Evolutionary conservation across 1,140 invertebrate genomes (phyloP).

Genomic region (Achroia grisella): DNA sequence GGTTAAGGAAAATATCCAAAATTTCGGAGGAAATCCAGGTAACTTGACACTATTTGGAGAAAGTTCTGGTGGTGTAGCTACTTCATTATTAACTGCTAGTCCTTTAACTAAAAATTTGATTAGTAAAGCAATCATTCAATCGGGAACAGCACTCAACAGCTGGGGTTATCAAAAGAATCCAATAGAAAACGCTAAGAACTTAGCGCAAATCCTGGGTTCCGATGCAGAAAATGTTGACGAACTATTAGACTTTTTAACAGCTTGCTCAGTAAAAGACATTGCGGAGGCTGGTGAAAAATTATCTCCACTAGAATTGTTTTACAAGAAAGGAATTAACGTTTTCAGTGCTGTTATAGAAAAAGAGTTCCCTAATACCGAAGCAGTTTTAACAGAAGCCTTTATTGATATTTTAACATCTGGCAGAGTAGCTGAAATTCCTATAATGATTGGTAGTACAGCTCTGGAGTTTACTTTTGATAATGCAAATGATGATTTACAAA

Average conservation of each 20-base stretch:
- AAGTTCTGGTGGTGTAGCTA: slow-evolving; percentile 70
- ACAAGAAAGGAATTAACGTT: slow-evolving; percentile 7
- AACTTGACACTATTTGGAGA: slow-evolving; percentile 75
- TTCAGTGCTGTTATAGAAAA: slow-evolving; percentile 57
- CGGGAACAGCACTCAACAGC: slow-evolving; percentile 78
- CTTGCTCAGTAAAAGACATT: slow-evolving; percentile 48
- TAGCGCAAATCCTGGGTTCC: slow-evolving; percentile 44
- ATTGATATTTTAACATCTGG: slow-evolving; percentile 49
- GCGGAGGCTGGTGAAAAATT: slow-evolving; percentile 35
- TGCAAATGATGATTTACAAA: slow-evolving; percentile 47
- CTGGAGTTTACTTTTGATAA: slow-evolving; percentile 37
- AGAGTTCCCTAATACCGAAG: slow-evolving; percentile 52
- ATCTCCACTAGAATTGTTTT: slow-evolving; percentile 16
- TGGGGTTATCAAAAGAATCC: slow-evolving; percentile 70
- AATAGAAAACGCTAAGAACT: slow-evolving; percentile 42
- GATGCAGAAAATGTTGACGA: slow-evolving; percentile 43
- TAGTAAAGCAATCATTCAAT: slow-evolving; percentile 77
- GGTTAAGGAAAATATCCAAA: slow-evolving; percentile 74
- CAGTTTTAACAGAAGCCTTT: slow-evolving; percentile 42
- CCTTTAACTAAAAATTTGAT: slow-evolving; percentile 74
- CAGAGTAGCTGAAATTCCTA: slow-evolving; percentile 42
- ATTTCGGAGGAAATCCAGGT: slow-evolving; percentile 75
- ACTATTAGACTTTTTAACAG: slow-evolving; percentile 47
- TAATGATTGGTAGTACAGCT: slow-evolving; percentile 50
- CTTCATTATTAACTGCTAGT: slow-evolving; percentile 70